Conservation (phyloP, 2,113 vertebrate species). For the Sinocyclocheilus anophthalmus region DNA sequence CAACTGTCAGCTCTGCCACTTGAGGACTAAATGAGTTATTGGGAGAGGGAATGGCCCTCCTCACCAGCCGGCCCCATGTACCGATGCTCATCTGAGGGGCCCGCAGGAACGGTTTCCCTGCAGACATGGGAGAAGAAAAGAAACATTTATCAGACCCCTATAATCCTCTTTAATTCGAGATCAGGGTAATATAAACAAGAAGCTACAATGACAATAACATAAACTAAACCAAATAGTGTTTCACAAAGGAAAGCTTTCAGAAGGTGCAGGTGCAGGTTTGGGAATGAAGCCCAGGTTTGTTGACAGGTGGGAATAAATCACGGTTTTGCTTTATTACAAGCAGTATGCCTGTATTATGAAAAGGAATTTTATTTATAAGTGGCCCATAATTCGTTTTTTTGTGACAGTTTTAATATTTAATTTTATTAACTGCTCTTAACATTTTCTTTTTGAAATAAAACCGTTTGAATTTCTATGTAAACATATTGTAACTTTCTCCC, state of each 20-base stretch:
- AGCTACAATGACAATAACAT: neutral
- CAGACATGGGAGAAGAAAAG: neutral
- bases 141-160: constrained; percentile 23
- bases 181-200: neutral
- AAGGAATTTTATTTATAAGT: neutral
- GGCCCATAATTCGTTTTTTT: neutral
- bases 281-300: neutral
- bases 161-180: neutral
- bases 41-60: constrained; percentile 93
- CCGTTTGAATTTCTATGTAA: neutral
- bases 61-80: constrained; percentile 95
- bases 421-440: neutral
- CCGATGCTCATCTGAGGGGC: constrained; percentile 99
- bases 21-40: constrained; percentile 97
- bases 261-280: neutral
- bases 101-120: constrained; percentile 96
- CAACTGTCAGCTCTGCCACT: constrained; percentile 73
- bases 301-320: neutral
- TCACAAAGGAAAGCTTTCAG: constrained; percentile 8
- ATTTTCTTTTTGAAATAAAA: neutral
- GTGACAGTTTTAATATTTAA: neutral
- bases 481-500: neutral
- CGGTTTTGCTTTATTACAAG: neutral
- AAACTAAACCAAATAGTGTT: constrained; percentile 2
- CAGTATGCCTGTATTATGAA: neutral